A percentile compares a stretch with the other conserved stretches of the same genome.
Evolutionary conservation across 2,113 vertebrate genomes (phyloP).

Genomic region (Pachycephala philippinensis): DNA sequence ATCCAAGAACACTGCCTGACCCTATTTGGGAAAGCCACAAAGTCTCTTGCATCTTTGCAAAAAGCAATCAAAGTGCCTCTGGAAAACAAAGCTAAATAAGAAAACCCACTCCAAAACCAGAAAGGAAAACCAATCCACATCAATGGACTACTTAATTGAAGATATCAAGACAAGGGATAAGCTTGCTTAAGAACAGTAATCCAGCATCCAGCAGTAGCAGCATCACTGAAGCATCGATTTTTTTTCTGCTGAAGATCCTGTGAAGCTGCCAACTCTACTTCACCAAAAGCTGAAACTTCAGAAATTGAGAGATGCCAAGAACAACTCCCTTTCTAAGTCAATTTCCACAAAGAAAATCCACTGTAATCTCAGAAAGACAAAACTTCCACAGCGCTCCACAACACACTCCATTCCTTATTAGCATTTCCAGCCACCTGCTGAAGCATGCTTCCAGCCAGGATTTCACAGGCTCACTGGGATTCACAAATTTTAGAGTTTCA

Average conservation of each 20-base stretch:
- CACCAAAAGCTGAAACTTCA: conserved; percentile 11
- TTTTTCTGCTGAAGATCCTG: not conserved
- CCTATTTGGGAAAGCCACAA: not conserved
- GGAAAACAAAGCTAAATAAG: not conserved
- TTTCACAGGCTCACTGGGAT: conserved; percentile 31
- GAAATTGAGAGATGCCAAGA: not conserved
- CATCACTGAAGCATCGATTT: not conserved
- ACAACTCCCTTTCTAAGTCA: conserved; percentile 1
- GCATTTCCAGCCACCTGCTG: conserved; percentile 54
- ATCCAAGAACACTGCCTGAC: not conserved
- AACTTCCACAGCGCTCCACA: not conserved
- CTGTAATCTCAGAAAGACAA: not conserved
- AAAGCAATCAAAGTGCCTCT: not conserved
- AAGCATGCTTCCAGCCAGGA: not conserved
- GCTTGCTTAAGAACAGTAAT: not conserved
- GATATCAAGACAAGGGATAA: not conserved
- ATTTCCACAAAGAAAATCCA: conserved; percentile 14
- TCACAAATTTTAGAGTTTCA: conserved; percentile 45
- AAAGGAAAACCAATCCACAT: not conserved
- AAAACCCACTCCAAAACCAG: not conserved
- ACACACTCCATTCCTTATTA: not conserved
- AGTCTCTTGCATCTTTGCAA: not conserved
- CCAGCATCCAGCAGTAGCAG: not conserved
- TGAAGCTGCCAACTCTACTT: not conserved
- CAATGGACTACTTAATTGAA: not conserved